These are phyloP conservation scores for Cheilosia variabilis DNA, from an alignment of 2,888 invertebrate genomes.

Conservation along the genomic window DNA sequence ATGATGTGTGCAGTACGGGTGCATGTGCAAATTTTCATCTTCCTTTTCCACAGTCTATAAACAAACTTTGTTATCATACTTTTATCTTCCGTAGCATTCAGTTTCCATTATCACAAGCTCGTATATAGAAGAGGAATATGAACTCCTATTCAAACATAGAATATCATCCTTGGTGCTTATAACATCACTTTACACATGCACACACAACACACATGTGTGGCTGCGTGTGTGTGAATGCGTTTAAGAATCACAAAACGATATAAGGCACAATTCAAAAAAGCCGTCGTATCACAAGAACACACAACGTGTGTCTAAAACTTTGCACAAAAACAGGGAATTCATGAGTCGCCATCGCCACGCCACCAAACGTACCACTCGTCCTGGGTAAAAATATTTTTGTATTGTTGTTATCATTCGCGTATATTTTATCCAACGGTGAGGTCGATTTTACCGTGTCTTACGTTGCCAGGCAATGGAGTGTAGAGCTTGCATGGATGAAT, in stretches of 20 bases:
- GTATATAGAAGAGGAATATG: slow-evolving; percentile 51
- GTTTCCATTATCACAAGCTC: slow-evolving; percentile 72
- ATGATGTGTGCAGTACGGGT: neutral
- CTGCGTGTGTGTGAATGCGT: slow-evolving; percentile 9
- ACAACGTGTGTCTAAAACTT: slow-evolving; percentile 25
- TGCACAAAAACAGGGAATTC: slow-evolving; percentile 29
- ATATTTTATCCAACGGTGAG: slow-evolving; percentile 24
- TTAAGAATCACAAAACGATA: slow-evolving; percentile 61
- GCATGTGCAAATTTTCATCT: slow-evolving; percentile 58
- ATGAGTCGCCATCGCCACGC: slow-evolving; percentile 20
- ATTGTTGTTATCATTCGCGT: slow-evolving; percentile 36
- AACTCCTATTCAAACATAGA: slow-evolving; percentile 53
- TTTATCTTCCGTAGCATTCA: slow-evolving; percentile 72
- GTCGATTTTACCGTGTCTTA: slow-evolving; percentile 10
- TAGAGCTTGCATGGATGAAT: neutral
- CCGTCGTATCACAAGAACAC: slow-evolving; percentile 43
- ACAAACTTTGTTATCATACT: slow-evolving; percentile 75
- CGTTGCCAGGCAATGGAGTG: neutral
- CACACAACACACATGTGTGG: neutral
- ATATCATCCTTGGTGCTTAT: slow-evolving; percentile 28
- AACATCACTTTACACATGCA: neutral
- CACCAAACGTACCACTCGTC: neutral
- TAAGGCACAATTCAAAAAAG: slow-evolving; percentile 40
- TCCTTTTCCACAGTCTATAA: slow-evolving; percentile 68
- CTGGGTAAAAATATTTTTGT: neutral